Percentiles rank a stretch among this genome's conserved stretches.
Conservation (phyloP, 1,140 invertebrate species). For the Drosophila simulans region DNA sequence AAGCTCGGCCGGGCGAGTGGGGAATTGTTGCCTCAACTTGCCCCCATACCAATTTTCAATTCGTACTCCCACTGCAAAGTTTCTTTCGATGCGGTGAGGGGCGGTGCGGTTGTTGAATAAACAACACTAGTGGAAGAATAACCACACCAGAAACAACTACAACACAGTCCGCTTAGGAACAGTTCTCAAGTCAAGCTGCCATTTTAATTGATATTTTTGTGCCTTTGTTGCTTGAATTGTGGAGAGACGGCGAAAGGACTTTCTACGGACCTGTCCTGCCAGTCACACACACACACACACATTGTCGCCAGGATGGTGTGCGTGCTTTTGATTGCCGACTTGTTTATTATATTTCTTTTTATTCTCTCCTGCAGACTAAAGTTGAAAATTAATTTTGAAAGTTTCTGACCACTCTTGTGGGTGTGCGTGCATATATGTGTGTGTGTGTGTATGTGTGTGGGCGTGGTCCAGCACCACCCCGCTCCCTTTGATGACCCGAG, state of each 20-base stretch:
- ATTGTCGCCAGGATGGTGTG: slow-evolving; percentile 57
- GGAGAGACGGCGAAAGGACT: background rate
- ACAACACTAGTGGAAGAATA: slow-evolving; percentile 44
- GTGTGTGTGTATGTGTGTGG: slow-evolving; percentile 4
- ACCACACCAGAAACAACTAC: slow-evolving; percentile 26
- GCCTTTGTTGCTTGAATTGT: slow-evolving; percentile 15
- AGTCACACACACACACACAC: slow-evolving; percentile 18
- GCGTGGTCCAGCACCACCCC: slow-evolving; percentile 10
- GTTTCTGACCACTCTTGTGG: slow-evolving; percentile 61
- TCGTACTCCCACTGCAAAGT: slow-evolving; percentile 52
- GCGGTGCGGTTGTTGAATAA: slow-evolving; percentile 54
- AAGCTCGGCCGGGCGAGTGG: slow-evolving; percentile 17
- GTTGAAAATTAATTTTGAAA: slow-evolving; percentile 81
- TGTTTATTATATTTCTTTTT: slow-evolving; percentile 67
- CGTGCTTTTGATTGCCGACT: slow-evolving; percentile 75
- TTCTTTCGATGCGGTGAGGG: slow-evolving; percentile 61
- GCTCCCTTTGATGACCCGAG: slow-evolving; percentile 6
- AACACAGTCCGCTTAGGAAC: slow-evolving; percentile 51
- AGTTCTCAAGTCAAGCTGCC: slow-evolving; percentile 69
- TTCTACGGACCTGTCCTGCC: slow-evolving; percentile 9
- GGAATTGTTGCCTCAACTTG: slow-evolving; percentile 41
- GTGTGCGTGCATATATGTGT: slow-evolving; percentile 7
- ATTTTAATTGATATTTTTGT: slow-evolving; percentile 79
- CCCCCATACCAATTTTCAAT: slow-evolving; percentile 20
- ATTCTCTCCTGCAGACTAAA: slow-evolving; percentile 54